These are phyloP conservation scores for Paralvinella palmiformis DNA, from an alignment of 1,140 invertebrate species.

Conservation along the genomic window DNA sequence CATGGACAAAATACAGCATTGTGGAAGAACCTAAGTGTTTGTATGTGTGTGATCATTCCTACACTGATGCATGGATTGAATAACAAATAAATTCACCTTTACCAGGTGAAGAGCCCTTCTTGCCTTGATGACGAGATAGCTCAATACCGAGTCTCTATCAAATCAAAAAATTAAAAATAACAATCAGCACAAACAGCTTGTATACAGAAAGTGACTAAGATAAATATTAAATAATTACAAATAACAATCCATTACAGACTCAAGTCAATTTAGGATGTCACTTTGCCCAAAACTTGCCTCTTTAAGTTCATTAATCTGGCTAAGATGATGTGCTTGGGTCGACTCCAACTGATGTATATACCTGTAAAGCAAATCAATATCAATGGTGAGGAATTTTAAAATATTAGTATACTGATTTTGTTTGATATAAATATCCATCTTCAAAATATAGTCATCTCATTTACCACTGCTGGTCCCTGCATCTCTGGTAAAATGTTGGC, in stretches of 20 bases:
- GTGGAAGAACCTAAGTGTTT: too few species aligned
- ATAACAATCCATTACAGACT: too few species aligned
- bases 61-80: too few species aligned
- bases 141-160: conserved; percentile 64
- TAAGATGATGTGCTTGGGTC: conserved; percentile 70
- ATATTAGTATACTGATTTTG: background rate
- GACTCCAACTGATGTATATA: conserved; percentile 80
- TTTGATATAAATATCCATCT: background rate
- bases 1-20: too few species aligned
- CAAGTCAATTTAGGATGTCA: background rate
- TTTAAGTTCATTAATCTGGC: conserved; percentile 79
- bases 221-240: too few species aligned
- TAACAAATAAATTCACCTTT: too few species aligned
- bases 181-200: conserved; percentile 3
- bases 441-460: conserved; percentile 5
- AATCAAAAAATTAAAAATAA: conserved; percentile 20
- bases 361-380: conserved; percentile 25
- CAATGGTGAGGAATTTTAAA: background rate
- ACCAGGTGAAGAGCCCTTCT: conserved; percentile 31
- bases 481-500: conserved; percentile 87
- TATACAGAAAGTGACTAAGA: conserved; percentile 7
- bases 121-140: conserved; percentile 60
- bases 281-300: conserved; percentile 62
- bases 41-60: too few species aligned
- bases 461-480: conserved; percentile 82